Evolutionary conservation across 2,113 vertebrate genomes (phyloP).

Genomic region (Motacilla alba): DNA sequence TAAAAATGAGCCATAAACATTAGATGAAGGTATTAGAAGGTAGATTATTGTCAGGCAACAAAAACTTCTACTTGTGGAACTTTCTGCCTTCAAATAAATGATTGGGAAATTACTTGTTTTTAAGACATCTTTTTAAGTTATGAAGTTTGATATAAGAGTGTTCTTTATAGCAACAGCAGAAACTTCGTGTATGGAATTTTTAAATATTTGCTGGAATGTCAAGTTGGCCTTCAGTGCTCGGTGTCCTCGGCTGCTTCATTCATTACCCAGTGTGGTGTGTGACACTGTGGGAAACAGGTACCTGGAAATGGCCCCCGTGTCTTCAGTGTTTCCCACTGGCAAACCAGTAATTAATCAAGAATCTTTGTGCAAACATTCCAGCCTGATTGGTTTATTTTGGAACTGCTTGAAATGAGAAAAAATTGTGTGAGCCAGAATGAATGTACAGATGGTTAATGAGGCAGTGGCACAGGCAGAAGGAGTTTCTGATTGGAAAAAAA

Average conservation of each 20-base stretch:
- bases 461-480: background rate
- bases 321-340: background rate
- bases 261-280: rapidly evolving
- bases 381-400: background rate
- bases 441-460: background rate
- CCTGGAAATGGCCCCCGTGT: background rate
- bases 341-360: background rate
- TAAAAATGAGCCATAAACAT: background rate
- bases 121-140: background rate
- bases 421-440: background rate
- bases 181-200: background rate
- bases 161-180: background rate
- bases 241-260: background rate
- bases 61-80: background rate
- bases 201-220: background rate
- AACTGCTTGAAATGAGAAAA: background rate
- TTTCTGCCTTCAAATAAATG: background rate
- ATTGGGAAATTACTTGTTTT: background rate
- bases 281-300: background rate
- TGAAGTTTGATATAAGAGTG: background rate
- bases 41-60: background rate
- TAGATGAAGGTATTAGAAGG: background rate
- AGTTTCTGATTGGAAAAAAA: background rate
- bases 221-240: background rate
- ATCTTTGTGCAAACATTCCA: background rate